Evolutionary conservation across 2,888 invertebrate genomes (phyloP), one percentile per base, ranked within the genome.

Genomic region (Drosophila pseudotakahashii): DNA sequence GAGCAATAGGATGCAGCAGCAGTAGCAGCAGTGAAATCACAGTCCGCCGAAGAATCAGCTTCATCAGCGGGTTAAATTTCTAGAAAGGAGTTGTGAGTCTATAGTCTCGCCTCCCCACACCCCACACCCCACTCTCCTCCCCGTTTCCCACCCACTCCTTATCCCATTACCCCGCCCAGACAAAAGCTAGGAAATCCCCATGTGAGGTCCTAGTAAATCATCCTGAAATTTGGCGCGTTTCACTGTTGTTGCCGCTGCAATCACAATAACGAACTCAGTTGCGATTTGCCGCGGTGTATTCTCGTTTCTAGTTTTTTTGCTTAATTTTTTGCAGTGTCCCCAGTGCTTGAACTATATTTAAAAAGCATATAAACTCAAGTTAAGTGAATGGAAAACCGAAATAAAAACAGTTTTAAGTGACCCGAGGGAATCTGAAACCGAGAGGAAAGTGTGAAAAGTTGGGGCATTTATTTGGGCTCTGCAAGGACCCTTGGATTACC

Each of bases 401-500:
- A 30, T 30, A 41, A 34, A 62, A 32, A 10, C 10, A n/a, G 5
- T 47, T 32, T 47, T 4, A 32, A 32, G 47, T 47, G 47, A 47
- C 47, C 32, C 13, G 7, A n/a, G 30, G 16, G 11, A 41, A 16
- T 45, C n/a, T 9, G 2, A 13, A 50, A 37, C 36, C 1, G 11
- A 30, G 42, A 14, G 13, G 47, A 41, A 41, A 62, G 62, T 47
- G 51, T 78, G 69, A 47, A 32, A 50, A 66, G 45, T 66, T 26
- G 61, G 55, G 50, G n/a, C 2, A 41, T 14, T 42, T 60, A 6
- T 44, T 81, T 54, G 79, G 76, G 73, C 81, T 81, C 76, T 79
- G 82, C 82, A 82, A 86, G 82, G 82, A 82, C 82, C 82, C 81
- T 83, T 86, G 82, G 82, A 82, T 82, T 82, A 82, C 82, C 82